A percentile compares a stretch with the other conserved stretches of the same genome.
These are phyloP conservation scores for Sinelater perroti DNA, from an alignment of 2,888 invertebrate genomes.

Conservation along the genomic window DNA sequence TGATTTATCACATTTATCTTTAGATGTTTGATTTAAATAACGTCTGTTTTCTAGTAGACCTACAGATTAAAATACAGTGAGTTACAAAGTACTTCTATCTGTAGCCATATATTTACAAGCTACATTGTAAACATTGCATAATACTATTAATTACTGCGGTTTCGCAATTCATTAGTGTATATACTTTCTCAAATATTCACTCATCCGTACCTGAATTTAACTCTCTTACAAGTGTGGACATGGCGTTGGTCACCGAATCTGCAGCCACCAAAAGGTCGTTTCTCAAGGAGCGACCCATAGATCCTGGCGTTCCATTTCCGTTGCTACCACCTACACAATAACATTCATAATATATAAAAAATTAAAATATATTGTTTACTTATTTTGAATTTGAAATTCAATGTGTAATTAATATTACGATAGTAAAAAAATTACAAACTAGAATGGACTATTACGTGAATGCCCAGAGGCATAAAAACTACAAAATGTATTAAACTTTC, in stretches of 20 bases:
- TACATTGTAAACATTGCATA: slow-evolving; percentile 24
- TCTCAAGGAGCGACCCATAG: slow-evolving; percentile 71
- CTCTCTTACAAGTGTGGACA: slow-evolving; percentile 96
- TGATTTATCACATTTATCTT: slow-evolving; percentile 11
- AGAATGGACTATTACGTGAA: no score
- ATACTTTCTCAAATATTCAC: slow-evolving; percentile 29
- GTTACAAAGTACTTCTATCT: slow-evolving; percentile 11
- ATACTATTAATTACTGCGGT: slow-evolving; percentile 27
- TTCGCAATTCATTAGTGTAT: not conserved
- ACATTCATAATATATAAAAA: no score
- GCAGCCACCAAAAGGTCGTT: slow-evolving; percentile 94
- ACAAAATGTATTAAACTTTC: no score
- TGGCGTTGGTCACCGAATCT: slow-evolving; percentile 97
- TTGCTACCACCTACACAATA: slow-evolving; percentile 45
- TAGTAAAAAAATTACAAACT: no score
- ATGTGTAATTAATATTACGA: no score
- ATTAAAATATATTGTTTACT: no score
- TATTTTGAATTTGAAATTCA: no score
- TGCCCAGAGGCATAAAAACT: no score
- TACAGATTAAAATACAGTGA: not conserved
- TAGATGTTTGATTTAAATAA: slow-evolving; percentile 1
- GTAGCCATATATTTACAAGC: slow-evolving; percentile 12
- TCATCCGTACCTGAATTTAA: slow-evolving; percentile 83
- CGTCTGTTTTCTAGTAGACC: not conserved
- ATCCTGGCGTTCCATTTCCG: slow-evolving; percentile 58